These are phyloP conservation scores for Bufo gargarizans DNA, from an alignment of 2,113 vertebrate genomes.

Conservation along the genomic window DNA sequence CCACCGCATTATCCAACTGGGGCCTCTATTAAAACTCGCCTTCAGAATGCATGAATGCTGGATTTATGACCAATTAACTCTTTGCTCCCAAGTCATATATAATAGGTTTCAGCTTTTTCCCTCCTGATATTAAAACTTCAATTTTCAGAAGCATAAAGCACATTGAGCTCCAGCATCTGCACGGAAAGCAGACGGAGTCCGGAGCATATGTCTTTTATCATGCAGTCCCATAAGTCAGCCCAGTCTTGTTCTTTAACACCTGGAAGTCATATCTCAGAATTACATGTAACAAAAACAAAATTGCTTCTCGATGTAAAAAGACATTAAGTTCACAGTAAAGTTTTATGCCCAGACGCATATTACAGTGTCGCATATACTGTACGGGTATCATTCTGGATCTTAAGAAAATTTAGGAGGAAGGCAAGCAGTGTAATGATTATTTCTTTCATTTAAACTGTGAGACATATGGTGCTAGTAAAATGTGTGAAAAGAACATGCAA, in stretches of 20 bases:
- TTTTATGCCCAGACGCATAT: slow-evolving; percentile 31
- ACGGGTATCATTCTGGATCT: not conserved
- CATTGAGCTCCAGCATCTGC: slow-evolving; percentile 8
- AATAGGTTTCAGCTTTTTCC: slow-evolving; percentile 38
- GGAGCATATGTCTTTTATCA: slow-evolving; percentile 46
- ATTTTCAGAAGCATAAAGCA: slow-evolving; percentile 42
- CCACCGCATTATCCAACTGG: slow-evolving; percentile 15
- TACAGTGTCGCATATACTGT: not conserved
- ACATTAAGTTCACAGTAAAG: slow-evolving; percentile 34
- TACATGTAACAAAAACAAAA: slow-evolving; percentile 44
- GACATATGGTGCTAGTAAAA: slow-evolving; percentile 37
- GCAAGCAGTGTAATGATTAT: not conserved
- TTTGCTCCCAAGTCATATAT: slow-evolving; percentile 44
- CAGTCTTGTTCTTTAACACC: slow-evolving; percentile 29
- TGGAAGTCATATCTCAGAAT: slow-evolving; percentile 44
- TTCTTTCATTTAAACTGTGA: not conserved
- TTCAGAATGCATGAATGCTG: slow-evolving; percentile 20
- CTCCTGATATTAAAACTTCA: slow-evolving; percentile 6
- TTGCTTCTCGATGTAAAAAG: slow-evolving; percentile 36
- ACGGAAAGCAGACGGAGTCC: not conserved
- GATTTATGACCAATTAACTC: slow-evolving; percentile 47
- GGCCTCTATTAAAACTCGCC: slow-evolving; percentile 39
- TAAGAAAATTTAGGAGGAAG: not conserved
- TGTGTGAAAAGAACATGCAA: slow-evolving; percentile 26
- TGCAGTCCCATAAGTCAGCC: slow-evolving; percentile 25